phyloP scores from a whole-genome alignment of 1,140 invertebrate genomes.

The Thaumatotibia leucotreta region DNA sequence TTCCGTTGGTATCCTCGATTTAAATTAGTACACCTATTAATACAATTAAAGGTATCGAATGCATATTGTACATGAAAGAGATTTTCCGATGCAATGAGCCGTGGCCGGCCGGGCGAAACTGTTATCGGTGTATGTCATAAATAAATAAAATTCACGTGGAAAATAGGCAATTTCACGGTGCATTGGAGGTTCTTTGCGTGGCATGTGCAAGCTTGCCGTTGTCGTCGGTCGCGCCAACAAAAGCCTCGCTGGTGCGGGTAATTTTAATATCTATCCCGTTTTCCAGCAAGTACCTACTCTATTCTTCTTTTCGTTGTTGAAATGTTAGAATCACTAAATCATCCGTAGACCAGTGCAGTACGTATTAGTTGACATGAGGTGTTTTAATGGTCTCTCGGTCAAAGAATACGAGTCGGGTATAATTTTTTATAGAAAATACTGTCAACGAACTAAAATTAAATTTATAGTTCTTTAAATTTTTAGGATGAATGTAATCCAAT shows the following conservation, averaged over 20 bases:
- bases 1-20: too few species aligned
- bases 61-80: slow-evolving; percentile 19
- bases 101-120: slow-evolving; percentile 44
- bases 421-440: too few species aligned
- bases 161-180: slow-evolving; percentile 76
- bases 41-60: slow-evolving; percentile 5
- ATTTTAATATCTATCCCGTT: slow-evolving; percentile 36
- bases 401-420: too few species aligned
- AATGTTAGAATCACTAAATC: background rate
- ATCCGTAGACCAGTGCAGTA: background rate
- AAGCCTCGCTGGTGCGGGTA: slow-evolving; percentile 52
- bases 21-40: too few species aligned
- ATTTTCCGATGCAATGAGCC: slow-evolving; percentile 41
- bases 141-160: slow-evolving; percentile 74
- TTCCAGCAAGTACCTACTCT: background rate
- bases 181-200: slow-evolving; percentile 66
- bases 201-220: slow-evolving; percentile 44
- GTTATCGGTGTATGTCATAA: slow-evolving; percentile 69
- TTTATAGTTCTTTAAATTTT: too few species aligned
- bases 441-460: too few species aligned
- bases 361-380: too few species aligned
- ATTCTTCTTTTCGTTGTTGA: background rate
- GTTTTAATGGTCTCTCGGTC: too few species aligned
- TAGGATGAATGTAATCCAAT: too few species aligned
- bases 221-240: slow-evolving; percentile 53